Evolutionary conservation across 2,113 vertebrate genomes (phyloP).

Genomic region (Chaetops frenatus): DNA sequence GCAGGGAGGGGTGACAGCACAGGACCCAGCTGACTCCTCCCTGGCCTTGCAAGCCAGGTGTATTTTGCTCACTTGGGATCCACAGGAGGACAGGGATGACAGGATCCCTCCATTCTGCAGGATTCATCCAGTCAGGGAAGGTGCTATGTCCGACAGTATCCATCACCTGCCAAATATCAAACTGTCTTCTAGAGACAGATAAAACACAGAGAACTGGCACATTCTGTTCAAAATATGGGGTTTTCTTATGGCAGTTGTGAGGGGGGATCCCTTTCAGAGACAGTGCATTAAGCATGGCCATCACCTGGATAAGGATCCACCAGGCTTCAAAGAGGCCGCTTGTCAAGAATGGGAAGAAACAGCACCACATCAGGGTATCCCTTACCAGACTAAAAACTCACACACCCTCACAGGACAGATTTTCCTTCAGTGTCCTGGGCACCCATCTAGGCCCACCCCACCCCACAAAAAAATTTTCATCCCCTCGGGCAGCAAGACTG

Average conservation of each 20-base stretch:
- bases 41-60: neutral
- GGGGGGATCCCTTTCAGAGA: neutral
- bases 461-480: neutral
- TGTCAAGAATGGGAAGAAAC: neutral
- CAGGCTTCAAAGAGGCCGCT: neutral
- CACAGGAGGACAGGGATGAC: neutral
- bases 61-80: neutral
- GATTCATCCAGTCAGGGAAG: neutral
- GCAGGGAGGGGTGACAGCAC: neutral
- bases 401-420: neutral
- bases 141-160: neutral
- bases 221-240: neutral
- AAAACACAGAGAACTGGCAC: neutral
- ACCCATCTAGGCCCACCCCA: neutral
- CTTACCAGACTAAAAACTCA: neutral
- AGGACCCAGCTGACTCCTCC: neutral
- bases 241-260: neutral
- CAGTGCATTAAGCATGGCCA: rapidly evolving
- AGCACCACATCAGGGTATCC: neutral
- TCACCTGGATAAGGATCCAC: neutral
- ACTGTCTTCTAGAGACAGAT: neutral
- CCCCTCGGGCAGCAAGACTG: neutral
- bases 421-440: neutral
- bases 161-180: neutral
- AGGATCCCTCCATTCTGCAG: neutral